Base-by-base conservation (phyloP, 2,797 vertebrate genomes). In the Acanthurus lineatus region DNA sequence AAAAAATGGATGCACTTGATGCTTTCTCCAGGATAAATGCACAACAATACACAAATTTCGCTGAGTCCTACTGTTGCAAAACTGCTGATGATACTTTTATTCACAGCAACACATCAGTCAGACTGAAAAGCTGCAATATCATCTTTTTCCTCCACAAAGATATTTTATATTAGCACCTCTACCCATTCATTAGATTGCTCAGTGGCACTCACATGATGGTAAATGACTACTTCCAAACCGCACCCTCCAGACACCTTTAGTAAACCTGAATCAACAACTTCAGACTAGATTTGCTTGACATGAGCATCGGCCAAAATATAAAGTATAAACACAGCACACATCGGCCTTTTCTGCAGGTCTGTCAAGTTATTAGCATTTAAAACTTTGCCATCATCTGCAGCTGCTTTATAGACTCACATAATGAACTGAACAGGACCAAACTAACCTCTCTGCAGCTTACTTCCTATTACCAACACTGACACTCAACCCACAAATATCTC, bases 221-320 rank as follows among this genome's bases (percentile, higher is more conserved):
- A 81, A 86, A 88, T 82, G 69, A 85, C 72, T 73, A 10, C 70
- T 83, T 88, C 70, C 84, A 86, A 86, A 85, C 65, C 72, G 63
- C 81, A 83, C 15, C 22, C n/a, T 85, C 38, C 28, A 80, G 68
- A 84, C 67, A 66, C 73, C 58, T 71, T 61, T 28, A 14, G 65
- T 35, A 79, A 88, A 87, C 70, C 82, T 66, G 0, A 68, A 86
- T 76, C 73, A 84, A 67, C 73, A 79, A 61, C 10, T 69, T 35
- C 32, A 40, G 51, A 66, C 58, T 40, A 45, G 63, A n/a, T 19
- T 42, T 45, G 20, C 48, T 79, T 35, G 4, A 60, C 5, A 54
- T 51, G 22, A 54, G 47, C 61, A 78, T 25, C 22, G 12, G 25
- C 16, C 20, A 61, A 28, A 49, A 0, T 25, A 17, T 10, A 5